Base-by-base conservation (phyloP, 2,113 vertebrate genomes). In the Xenopus laevis region DNA sequence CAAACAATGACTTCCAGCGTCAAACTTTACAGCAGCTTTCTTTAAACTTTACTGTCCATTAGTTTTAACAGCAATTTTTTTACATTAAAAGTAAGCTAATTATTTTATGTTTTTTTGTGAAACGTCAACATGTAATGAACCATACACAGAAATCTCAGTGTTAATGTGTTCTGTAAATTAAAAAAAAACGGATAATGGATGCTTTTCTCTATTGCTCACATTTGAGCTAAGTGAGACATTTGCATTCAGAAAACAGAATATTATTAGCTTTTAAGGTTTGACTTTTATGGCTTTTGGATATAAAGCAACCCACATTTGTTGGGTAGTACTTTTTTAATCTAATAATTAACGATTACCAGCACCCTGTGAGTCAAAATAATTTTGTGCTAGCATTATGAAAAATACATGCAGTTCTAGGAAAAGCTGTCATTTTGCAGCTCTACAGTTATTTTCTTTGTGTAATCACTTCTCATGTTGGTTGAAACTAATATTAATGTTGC, bases 51-150 rank as follows among this genome's bases (percentile, higher is more conserved):
- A 68, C 64, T 68, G 72, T 67, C 72, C 65, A 74, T 74, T 74
- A 74, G 55, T 57, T 74, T 74, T 74, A 68, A 45, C 23, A 27
- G 55, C 55, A 60, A n/a, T 55, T 65, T 66, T 73, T 68, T 68
- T 68, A 74, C 65, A 68, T 68, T 74, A 74, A 74, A 74, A 61
- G 72, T 74, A 18, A 74, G 57, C 64, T 74, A 74, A 74, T 74
- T 74, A 68, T 74, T 65, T 50, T 74, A 45, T 68, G 33, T 65
- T 40, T 55, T 53, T 68, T 67, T 69, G 68, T 69, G 66, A 62
- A 61, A 76, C 73, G 53, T 63, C 50, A n/a, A 18, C 68, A 76
- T 69, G 73, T 76, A 76, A 76, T 76, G 73, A 76, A 76, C 58
- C 73, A 62, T 53, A 23, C n/a, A 62, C 21, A 6, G 45, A 62